Percentiles rank a stretch among this genome's conserved stretches.
Evolutionary conservation across 2,113 vertebrate genomes (phyloP).

Genomic region (Gambusia holbrooki): DNA sequence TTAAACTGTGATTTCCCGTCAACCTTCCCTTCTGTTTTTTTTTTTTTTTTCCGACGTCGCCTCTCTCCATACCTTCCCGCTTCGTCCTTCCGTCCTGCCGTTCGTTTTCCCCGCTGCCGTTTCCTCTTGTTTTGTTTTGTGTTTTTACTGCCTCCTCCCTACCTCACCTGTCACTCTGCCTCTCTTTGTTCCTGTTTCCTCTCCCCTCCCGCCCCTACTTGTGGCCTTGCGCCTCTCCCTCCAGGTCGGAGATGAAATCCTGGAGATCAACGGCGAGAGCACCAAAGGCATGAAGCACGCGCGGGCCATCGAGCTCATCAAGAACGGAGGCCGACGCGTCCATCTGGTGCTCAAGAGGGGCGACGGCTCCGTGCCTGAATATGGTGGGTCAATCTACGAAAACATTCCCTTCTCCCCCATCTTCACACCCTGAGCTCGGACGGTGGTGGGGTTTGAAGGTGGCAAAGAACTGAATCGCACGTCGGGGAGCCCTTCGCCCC

Average conservation of each 20-base stretch:
- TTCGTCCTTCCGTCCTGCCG: conserved; percentile 26
- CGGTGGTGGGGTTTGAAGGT: conserved; percentile 55
- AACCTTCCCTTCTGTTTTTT: conserved; percentile 15
- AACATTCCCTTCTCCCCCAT: conserved; percentile 98
- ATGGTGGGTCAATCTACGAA: conserved; percentile 99
- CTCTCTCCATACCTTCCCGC: conserved; percentile 31
- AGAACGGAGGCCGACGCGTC: conserved; percentile 94
- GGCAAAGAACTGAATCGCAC: conserved; percentile 43
- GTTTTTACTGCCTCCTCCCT: not conserved
- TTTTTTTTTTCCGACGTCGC: conserved; percentile 5
- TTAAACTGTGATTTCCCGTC: conserved; percentile 35
- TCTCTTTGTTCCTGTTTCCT: not conserved
- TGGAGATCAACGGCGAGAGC: conserved; percentile 98
- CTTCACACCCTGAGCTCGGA: conserved; percentile 94
- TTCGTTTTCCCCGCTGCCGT: conserved; percentile 19
- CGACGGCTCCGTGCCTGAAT: conserved; percentile 99
- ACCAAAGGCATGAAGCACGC: conserved; percentile 99
- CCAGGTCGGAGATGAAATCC: conserved; percentile 96
- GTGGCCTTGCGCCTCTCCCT: not conserved
- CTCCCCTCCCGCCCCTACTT: too few relatives aligned
- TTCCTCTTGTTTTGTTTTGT: conserved; percentile 17
- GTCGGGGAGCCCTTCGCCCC: conserved; percentile 47
- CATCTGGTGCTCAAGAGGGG: conserved; percentile 97
- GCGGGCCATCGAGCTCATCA: conserved; percentile 99
- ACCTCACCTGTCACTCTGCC: conserved; percentile 25